Evolutionary conservation across 2,888 invertebrate species (phyloP).

Genomic region (Autographa pulchrina): DNA sequence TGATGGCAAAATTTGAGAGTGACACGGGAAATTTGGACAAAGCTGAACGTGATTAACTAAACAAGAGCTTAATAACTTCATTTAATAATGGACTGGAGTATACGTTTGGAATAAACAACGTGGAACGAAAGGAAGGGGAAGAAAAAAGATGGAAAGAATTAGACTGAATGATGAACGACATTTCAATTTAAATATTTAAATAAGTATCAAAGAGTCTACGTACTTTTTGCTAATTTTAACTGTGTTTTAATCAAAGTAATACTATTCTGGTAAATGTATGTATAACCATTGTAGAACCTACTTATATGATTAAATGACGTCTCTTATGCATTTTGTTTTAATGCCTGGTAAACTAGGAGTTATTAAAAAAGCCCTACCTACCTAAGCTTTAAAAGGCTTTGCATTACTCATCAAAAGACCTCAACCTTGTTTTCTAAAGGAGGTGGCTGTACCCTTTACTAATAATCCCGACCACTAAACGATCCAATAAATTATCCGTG

Average conservation of each 20-base stretch:
- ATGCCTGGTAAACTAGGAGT: neutral
- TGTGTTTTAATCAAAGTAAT: constrained; percentile 5
- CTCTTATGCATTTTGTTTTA: neutral
- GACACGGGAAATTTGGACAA: neutral
- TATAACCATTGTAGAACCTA: neutral
- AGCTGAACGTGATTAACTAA: neutral
- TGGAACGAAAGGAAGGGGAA: neutral
- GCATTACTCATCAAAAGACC: too few species aligned
- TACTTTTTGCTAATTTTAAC: constrained; percentile 2
- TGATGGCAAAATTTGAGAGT: neutral
- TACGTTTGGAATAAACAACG: neutral
- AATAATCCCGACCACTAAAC: too few species aligned
- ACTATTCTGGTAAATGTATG: constrained; percentile 7
- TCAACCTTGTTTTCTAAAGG: too few species aligned
- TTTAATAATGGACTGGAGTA: neutral
- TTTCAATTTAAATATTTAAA: neutral
- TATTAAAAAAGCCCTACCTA: too few species aligned
- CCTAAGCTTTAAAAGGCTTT: too few species aligned
- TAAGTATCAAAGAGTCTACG: neutral
- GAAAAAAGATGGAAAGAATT: neutral
- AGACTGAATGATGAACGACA: constrained; percentile 5
- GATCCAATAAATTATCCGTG: too few species aligned
- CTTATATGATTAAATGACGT: constrained; percentile 1
- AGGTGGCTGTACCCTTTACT: too few species aligned
- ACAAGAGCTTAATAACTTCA: neutral